Evolutionary conservation across 2,888 invertebrate genomes (phyloP).

Genomic region (Eupithecia insigniata): DNA sequence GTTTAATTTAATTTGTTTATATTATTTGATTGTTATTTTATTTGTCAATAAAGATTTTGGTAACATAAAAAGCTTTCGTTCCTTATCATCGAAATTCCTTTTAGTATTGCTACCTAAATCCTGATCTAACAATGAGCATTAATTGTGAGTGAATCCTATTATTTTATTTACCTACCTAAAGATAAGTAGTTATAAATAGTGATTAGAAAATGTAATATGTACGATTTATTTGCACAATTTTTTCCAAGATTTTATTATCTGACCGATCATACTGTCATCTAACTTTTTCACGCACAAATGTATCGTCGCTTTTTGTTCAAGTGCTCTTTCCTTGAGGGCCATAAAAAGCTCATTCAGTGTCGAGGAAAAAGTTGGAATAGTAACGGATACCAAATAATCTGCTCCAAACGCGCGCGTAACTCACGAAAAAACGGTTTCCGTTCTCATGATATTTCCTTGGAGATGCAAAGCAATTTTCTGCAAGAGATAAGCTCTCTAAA

Average conservation of each 20-base stretch:
- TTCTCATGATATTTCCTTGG: slow-evolving; percentile 76
- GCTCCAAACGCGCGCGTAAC: slow-evolving; percentile 63
- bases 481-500: slow-evolving; percentile 75
- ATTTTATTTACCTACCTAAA: neutral
- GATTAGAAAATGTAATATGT: too few relatives aligned
- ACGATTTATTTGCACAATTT: too few relatives aligned
- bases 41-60: too few relatives aligned
- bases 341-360: slow-evolving; percentile 36
- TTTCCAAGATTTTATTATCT: slow-evolving; percentile 2
- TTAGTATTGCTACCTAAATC: neutral
- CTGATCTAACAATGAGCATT: neutral
- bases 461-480: slow-evolving; percentile 82
- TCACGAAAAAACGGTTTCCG: slow-evolving; percentile 70
- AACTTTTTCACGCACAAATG: slow-evolving; percentile 16
- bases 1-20: too few relatives aligned
- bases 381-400: slow-evolving; percentile 46
- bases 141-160: neutral
- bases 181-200: neutral
- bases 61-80: neutral
- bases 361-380: slow-evolving; percentile 35
- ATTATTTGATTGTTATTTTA: too few relatives aligned
- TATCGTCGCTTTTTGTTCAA: slow-evolving; percentile 15
- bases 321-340: slow-evolving; percentile 28
- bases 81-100: neutral
- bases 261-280: neutral